A percentile compares a stretch with the other conserved stretches of the same genome.
Evolutionary conservation across 2,797 vertebrate genomes (phyloP).

Genomic region (Sphenopsis melanotis): DNA sequence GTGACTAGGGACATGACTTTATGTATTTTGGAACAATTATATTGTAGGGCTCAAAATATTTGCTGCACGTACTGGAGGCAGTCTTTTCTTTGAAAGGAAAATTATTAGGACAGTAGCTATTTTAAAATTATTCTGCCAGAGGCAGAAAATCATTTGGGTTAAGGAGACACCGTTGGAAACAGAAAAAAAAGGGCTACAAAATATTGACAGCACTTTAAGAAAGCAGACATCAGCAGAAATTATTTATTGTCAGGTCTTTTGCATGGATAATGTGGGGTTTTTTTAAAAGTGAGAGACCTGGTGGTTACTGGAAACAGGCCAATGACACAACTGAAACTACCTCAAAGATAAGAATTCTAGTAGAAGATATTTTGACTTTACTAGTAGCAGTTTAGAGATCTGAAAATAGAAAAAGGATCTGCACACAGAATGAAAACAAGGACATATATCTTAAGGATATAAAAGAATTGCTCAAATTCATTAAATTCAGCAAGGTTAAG

Average conservation of each 20-base stretch:
- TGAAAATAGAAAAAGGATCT: neutral
- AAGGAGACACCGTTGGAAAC: neutral
- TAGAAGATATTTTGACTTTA: neutral
- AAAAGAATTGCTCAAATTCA: neutral
- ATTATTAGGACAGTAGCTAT: neutral
- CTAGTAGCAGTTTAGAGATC: neutral
- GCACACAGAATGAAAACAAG: neutral
- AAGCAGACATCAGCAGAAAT: neutral
- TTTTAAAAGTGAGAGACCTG: neutral
- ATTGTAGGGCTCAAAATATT: neutral
- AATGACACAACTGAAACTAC: neutral
- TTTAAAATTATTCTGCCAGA: neutral
- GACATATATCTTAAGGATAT: neutral
- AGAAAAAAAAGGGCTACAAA: neutral
- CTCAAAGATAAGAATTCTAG: neutral
- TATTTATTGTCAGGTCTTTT: neutral
- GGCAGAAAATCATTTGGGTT: neutral
- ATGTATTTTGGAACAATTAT: neutral
- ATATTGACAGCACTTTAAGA: neutral
- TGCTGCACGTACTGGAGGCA: neutral
- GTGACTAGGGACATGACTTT: neutral
- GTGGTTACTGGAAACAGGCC: neutral
- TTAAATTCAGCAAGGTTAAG: neutral
- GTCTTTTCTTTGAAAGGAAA: neutral
- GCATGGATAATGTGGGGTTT: neutral